These are phyloP conservation scores for Taurulus bubalis DNA, from an alignment of 2,113 vertebrate species.

Conservation along the genomic window DNA sequence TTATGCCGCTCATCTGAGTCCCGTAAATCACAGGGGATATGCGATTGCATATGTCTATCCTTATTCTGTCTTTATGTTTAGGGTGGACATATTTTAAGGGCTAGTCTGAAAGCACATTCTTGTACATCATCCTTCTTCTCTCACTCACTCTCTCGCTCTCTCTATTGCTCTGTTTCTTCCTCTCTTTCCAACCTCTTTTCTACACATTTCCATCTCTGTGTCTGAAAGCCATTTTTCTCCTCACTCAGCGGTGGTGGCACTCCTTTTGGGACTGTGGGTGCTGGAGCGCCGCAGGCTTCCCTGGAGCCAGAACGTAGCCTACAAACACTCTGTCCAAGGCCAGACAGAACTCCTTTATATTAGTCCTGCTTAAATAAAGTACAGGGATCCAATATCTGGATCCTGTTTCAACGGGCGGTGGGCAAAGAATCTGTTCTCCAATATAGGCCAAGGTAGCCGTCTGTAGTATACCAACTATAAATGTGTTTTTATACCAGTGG, in stretches of 20 bases:
- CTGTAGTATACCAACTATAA: slow-evolving; percentile 2
- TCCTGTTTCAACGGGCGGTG: slow-evolving; percentile 43
- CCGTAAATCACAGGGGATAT: slow-evolving; percentile 5
- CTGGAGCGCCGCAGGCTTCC: slow-evolving; percentile 81
- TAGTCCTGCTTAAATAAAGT: slow-evolving; percentile 75
- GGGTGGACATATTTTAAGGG: slow-evolving; percentile 51
- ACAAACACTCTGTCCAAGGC: slow-evolving; percentile 77
- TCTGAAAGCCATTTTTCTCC: slow-evolving; percentile 77
- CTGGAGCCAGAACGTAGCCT: slow-evolving; percentile 77
- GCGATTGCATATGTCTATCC: not conserved
- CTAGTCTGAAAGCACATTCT: slow-evolving; percentile 42
- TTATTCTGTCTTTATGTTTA: slow-evolving; percentile 50
- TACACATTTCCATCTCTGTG: slow-evolving; percentile 62
- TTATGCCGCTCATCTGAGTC: slow-evolving; percentile 3
- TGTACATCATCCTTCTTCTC: slow-evolving; percentile 4
- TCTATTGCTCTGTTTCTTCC: slow-evolving; percentile 7
- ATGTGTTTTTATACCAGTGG: not conserved
- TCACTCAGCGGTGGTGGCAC: slow-evolving; percentile 66
- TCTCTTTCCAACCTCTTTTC: slow-evolving; percentile 37
- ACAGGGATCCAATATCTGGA: slow-evolving; percentile 55
- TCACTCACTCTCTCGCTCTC: slow-evolving; percentile 20
- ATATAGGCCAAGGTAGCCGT: slow-evolving; percentile 16
- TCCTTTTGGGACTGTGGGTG: slow-evolving; percentile 76
- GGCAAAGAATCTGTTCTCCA: slow-evolving; percentile 38
- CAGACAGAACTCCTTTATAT: slow-evolving; percentile 73